phyloP scores from a whole-genome alignment of 1,140 invertebrate genomes.

The Ceratosolen fusciceps region DNA sequence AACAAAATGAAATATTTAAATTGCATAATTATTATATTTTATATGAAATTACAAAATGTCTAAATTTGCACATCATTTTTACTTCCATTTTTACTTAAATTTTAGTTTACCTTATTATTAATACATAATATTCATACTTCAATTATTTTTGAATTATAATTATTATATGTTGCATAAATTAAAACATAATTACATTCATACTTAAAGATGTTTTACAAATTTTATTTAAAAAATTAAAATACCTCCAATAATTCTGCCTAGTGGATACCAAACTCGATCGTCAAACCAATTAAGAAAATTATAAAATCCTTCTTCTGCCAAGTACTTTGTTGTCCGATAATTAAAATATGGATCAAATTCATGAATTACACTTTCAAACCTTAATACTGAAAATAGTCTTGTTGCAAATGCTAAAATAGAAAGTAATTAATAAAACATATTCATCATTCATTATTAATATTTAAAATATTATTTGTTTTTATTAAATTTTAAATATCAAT shows the following conservation, averaged over 20 bases:
- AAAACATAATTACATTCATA: neutral
- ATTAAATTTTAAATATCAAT: neutral
- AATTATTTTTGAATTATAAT: no score
- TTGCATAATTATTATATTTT: no score
- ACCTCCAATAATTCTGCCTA: slow-evolving; percentile 97
- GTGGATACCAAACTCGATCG: slow-evolving; percentile 97
- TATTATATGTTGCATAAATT: no score
- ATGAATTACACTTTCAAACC: slow-evolving; percentile 98
- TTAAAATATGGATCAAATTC: slow-evolving; percentile 99
- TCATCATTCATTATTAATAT: no score
- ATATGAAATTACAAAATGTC: no score
- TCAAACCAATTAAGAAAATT: slow-evolving; percentile 99
- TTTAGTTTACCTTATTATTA: no score
- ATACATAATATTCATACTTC: no score
- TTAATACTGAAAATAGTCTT: slow-evolving; percentile 94
- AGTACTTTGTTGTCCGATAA: slow-evolving; percentile 94
- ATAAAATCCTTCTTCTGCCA: slow-evolving; percentile 97
- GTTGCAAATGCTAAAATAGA: slow-evolving; percentile 90
- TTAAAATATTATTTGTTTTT: no score
- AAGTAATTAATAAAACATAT: slow-evolving; percentile 25
- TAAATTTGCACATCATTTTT: no score
- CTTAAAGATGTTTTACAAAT: neutral
- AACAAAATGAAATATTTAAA: no score
- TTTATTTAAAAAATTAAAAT: slow-evolving; percentile 48
- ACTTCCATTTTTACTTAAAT: no score